Evolutionary conservation across 2,888 invertebrate genomes (phyloP), one percentile per base, ranked within the genome.

Genomic region (Gibbula magus): DNA sequence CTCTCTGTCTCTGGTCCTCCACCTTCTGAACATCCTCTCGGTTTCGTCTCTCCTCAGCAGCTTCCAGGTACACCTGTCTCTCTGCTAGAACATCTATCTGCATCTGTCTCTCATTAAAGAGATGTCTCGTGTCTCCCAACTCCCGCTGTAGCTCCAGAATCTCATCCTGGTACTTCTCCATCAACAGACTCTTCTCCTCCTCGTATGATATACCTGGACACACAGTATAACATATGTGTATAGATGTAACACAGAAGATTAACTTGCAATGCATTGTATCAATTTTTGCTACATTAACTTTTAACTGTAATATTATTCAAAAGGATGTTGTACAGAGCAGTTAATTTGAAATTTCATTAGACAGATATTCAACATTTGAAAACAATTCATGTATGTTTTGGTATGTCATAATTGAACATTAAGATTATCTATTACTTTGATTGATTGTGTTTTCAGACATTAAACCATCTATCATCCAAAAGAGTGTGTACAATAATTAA

Each of bases 1-100:
- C 5, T 18, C 67, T 45, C 25, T 52, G 20, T 4, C 53, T 70
- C n/a, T 22, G 85, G 51, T 87, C 82, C 77, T 88, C 86, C 54
- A 82, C 83, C 35, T 85, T 87, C 51, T 89, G 85, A 82, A 88
- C 81, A 10, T 81, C 80, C 76, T 90, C 89, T 77, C 88, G 87
- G 45, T 83, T 85, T 75, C 86, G 84, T 16, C 82, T 79, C 29
- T 91, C 79, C 45, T 87, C 83, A 20, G 79, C 61, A 67, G 86
- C 87, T 82, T 91, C 90, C 7, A 45, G 45, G 10, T 45, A 5
- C 45, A 13, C 45, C 45, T 45, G 45, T 45, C 45, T 45, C 45
- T 45, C 45, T 7, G 45, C 4, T 13, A 45, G 45, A 45, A 13
- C 45, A 5, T 77, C 56, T 4, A 74, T 18, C 8, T 66, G 66